Conservation (phyloP, 2,888 invertebrate species). For the Pyralis farinalis region DNA sequence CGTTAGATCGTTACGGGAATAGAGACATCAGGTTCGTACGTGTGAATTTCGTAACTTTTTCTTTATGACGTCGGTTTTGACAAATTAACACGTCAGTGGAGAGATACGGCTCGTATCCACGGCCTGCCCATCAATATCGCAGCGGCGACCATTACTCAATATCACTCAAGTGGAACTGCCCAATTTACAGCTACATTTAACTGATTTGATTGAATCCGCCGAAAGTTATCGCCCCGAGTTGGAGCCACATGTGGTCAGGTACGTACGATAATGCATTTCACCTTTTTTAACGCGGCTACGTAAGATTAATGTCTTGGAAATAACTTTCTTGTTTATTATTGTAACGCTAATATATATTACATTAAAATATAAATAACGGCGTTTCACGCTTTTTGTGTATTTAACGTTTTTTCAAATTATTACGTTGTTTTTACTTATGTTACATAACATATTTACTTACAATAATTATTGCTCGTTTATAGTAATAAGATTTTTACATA, state of each 20-base stretch:
- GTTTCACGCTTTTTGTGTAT: too few species aligned
- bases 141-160: constrained; percentile 70
- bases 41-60: constrained; percentile 51
- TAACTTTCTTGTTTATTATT: constrained; percentile 1
- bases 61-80: constrained; percentile 65
- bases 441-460: too few species aligned
- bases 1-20: constrained; percentile 10
- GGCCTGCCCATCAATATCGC: constrained; percentile 65
- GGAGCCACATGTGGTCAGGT: constrained; percentile 30
- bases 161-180: constrained; percentile 74
- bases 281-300: constrained; percentile 8
- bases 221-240: constrained; percentile 54
- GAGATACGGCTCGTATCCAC: constrained; percentile 53
- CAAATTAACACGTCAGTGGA: constrained; percentile 65
- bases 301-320: constrained; percentile 4
- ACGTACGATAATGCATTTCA: constrained; percentile 8
- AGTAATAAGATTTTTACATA: too few species aligned
- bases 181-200: constrained; percentile 78
- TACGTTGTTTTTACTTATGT: too few species aligned
- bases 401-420: too few species aligned
- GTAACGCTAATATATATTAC: neutral
- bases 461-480: too few species aligned
- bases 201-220: constrained; percentile 73
- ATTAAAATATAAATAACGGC: too few species aligned
- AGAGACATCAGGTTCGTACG: constrained; percentile 20